phyloP scores from a whole-genome alignment of 2,113 vertebrate species.

The Gobio gobio region DNA sequence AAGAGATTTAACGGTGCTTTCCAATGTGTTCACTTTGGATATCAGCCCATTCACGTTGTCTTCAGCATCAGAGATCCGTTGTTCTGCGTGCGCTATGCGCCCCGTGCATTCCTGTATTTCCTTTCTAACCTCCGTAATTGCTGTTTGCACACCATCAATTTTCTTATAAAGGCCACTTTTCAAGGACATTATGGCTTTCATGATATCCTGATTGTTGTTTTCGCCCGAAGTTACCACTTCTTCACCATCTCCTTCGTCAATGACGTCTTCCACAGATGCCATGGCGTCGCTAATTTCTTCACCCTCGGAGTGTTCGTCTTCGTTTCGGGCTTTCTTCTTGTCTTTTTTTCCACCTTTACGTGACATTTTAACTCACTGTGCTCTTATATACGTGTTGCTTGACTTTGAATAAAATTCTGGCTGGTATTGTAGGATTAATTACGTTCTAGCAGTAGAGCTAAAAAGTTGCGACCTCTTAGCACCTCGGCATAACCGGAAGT shows the following conservation, averaged over 20 bases:
- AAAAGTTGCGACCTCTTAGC: not conserved
- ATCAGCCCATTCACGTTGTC: too few relatives aligned
- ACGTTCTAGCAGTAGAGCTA: not conserved
- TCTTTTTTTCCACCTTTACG: not conserved
- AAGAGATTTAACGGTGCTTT: too few relatives aligned
- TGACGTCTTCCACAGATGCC: not conserved
- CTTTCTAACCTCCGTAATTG: not conserved
- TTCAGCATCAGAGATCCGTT: not conserved
- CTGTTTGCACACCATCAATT: not conserved
- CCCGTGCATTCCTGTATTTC: constrained; percentile 1
- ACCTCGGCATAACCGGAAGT: not conserved
- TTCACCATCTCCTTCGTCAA: not conserved
- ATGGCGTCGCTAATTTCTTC: not conserved
- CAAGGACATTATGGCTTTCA: not conserved
- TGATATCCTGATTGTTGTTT: not conserved
- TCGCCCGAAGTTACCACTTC: not conserved
- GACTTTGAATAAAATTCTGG: not conserved
- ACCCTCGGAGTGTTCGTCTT: too few relatives aligned
- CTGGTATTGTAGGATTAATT: constrained; percentile 11
- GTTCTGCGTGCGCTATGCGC: not conserved
- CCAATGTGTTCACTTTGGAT: too few relatives aligned
- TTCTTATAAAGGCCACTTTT: constrained; percentile 15
- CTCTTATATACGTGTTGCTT: not conserved
- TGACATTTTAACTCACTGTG: not conserved
- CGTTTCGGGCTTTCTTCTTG: not conserved